These are phyloP conservation scores for Thecocarcelia acutangulata DNA, from an alignment of 2,888 invertebrate genomes.

Conservation along the genomic window DNA sequence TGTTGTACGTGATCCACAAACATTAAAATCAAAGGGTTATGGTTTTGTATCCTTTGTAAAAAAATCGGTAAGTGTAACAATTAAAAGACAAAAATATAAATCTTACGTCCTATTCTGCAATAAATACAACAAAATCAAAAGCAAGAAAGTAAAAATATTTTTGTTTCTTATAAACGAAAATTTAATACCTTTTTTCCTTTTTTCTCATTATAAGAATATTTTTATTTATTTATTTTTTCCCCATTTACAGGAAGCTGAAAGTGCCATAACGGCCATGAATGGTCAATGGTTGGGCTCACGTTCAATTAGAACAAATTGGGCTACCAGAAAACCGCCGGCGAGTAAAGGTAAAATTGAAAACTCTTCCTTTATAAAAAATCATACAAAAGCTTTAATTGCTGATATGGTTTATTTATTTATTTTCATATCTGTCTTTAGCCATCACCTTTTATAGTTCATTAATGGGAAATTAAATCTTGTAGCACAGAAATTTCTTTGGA, in stretches of 20 bases:
- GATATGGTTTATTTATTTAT: neutral
- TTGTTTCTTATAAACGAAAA: neutral
- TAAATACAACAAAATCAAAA: neutral
- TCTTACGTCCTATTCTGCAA: neutral
- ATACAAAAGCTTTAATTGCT: conserved; percentile 5
- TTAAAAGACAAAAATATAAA: neutral
- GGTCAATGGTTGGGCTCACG: conserved; percentile 99
- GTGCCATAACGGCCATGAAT: conserved; percentile 99
- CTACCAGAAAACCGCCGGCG: conserved; percentile 98
- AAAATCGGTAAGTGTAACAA: conserved; percentile 91
- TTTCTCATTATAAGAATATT: neutral
- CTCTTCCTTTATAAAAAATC: conserved; percentile 62
- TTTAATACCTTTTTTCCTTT: conserved; percentile 3
- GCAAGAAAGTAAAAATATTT: conserved; percentile 14
- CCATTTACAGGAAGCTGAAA: conserved; percentile 94
- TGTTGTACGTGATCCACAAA: conserved; percentile 98
- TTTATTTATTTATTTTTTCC: conserved; percentile 1
- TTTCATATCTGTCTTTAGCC: neutral
- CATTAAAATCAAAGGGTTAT: conserved; percentile 99
- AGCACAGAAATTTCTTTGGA: conserved; percentile 39
- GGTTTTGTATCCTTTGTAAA: conserved; percentile 99
- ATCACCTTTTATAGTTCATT: conserved; percentile 44
- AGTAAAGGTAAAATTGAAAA: conserved; percentile 87
- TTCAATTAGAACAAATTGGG: conserved; percentile 99
- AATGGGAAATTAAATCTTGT: conserved; percentile 61